phyloP scores from a whole-genome alignment of 2,888 invertebrate species.

The Scaptomyza cyrtandrae region DNA sequence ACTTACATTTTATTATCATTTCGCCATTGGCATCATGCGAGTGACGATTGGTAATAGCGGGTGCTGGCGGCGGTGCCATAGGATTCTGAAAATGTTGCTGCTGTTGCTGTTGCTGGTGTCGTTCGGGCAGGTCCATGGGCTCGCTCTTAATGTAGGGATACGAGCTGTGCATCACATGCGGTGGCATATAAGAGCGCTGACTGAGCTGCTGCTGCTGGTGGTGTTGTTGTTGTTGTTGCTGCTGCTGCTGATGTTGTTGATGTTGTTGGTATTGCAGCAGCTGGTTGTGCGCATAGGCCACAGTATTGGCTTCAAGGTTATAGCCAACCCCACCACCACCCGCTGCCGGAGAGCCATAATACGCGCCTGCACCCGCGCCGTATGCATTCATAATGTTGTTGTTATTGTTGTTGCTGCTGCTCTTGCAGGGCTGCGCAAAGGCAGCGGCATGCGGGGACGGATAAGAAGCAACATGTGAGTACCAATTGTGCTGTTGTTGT shows the following conservation, averaged over 20 bases:
- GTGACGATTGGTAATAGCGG: slow-evolving; percentile 41
- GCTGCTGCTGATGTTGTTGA: slow-evolving; percentile 52
- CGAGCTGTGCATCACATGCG: slow-evolving; percentile 59
- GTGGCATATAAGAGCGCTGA: slow-evolving; percentile 66
- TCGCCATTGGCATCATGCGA: slow-evolving; percentile 56
- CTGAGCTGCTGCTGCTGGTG: slow-evolving; percentile 64
- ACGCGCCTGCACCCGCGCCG: slow-evolving; percentile 46
- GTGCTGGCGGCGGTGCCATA: slow-evolving; percentile 72
- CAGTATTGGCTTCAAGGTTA: slow-evolving; percentile 76
- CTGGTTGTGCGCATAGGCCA: slow-evolving; percentile 77
- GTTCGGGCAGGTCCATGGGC: slow-evolving; percentile 66
- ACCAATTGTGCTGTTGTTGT: slow-evolving; percentile 63
- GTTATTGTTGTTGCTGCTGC: slow-evolving; percentile 44
- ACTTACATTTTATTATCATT: slow-evolving; percentile 75
- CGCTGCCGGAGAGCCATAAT: slow-evolving; percentile 54
- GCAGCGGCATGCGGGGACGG: slow-evolving; percentile 55
- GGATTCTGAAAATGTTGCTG: slow-evolving; percentile 58
- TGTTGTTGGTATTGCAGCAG: slow-evolving; percentile 74
- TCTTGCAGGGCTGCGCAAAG: slow-evolving; percentile 59
- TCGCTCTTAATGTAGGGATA: slow-evolving; percentile 80
- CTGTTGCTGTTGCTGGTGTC: slow-evolving; percentile 41
- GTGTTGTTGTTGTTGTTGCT: slow-evolving; percentile 44
- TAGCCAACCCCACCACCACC: slow-evolving; percentile 50
- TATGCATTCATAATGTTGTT: slow-evolving; percentile 65
- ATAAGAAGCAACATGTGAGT: slow-evolving; percentile 81